Evolutionary conservation across 2,888 invertebrate genomes (phyloP), one percentile per base, ranked within the genome.

Genomic region (Strigamia transsilvanica): DNA sequence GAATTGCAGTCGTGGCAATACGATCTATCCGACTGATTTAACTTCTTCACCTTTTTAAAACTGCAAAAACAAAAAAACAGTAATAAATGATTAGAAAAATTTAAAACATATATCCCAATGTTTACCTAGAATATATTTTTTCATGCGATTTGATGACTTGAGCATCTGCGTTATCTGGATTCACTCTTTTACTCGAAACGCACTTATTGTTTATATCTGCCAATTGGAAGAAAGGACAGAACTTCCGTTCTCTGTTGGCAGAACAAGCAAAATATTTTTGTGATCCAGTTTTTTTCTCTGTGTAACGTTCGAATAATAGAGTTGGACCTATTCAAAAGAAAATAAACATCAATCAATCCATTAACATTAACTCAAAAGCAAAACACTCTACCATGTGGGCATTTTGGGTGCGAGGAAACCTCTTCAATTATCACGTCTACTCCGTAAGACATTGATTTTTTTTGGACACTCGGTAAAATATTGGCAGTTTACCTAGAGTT

Each of bases 191-290:
- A 46, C 15, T 46, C 91, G 6, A 82, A 79, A 77, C 89, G 84
- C 82, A 87, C 85, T 83, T 89, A 88, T 7, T 85, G 83, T 81
- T 88, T 82, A 90, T 90, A 84, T 91, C 89, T 83, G 89, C 89
- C 86, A 88, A 89, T 34, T 93, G 90, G 85, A 92, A 93, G 87
- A 94, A 93, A 3, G 90, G 89, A 86, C 97, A 97, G 12, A 92
- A 90, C 86, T 93, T 94, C 84, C 93, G 90, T 86, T 94, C 93
- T 82, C 97, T 91, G 87, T 93, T 94, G 0, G 95, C 94, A 0
- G 97, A 92, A 88, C 97, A 97, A 0, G 93, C 93, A 88, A 91
- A 97, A 88, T 92, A 96, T 84, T 90, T 84, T 79, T 79, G 83
- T n/a, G n/a, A 2, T 23, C 82, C 82, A 83, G 82, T 83, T 38